Evolutionary conservation across 2,113 vertebrate species (phyloP), one percentile per base, ranked within the genome.

Genomic region (Cercopithecus mona): DNA sequence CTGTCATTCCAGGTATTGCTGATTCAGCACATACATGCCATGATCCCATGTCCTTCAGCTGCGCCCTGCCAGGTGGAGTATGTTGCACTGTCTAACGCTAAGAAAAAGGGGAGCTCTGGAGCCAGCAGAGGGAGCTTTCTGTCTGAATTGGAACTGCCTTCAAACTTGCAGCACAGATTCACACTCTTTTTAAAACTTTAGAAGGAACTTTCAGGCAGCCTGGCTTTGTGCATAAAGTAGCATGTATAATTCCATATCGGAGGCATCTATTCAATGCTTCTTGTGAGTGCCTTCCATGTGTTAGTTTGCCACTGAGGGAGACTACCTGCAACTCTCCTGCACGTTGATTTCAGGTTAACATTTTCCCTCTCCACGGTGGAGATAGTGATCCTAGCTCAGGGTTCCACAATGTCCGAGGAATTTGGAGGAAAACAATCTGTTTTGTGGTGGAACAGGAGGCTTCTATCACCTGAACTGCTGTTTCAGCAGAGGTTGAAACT

Each of bases 61-160:
- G 11, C 32, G 32, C 30, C 18, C 27, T 73, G 70, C 23, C 6
- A 8, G 35, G 13, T 27, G 22, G 43, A 66, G 1, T 30, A 0
- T 8, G 18, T 1, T 23, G 30, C 6, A 6, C 13, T 14, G 18
- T n/a, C 30, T 45, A 5, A 22, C 1, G 8, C 32, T 61, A 75
- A 57, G 38, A 23, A 9, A 18, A 12, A 1, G 35, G 20, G 76
- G 27, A 12, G 17, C 1, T 17, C 48, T 52, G 45, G n/a, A 20
- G 25, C 95, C 98, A 96, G 97, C 83, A 97, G 96, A 90, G 94
- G 97, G 95, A 70, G 97, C 92, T 90, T 92, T 93, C 75, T 43
- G 32, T 70, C 90, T 40, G 43, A 25, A 64, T 38, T 80, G 94
- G 43, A 94, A 5, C 6, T 11, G 2, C 38, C 18, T 92, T 73